These are phyloP conservation scores for Catharus bicknelli DNA, from an alignment of 2,113 vertebrate species.

Conservation along the genomic window DNA sequence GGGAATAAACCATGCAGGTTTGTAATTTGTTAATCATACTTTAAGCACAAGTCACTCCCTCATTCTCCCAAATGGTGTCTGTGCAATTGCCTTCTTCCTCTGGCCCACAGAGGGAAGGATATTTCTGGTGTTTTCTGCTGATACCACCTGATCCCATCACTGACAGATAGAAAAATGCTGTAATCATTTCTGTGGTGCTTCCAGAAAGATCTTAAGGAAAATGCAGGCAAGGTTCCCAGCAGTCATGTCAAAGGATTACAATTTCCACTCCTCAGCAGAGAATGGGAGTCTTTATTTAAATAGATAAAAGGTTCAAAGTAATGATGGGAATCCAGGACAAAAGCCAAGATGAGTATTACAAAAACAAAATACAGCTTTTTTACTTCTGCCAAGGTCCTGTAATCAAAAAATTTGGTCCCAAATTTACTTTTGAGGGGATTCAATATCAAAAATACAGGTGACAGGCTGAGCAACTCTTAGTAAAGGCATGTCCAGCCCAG, in stretches of 20 bases:
- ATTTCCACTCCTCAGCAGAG: neutral
- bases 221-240: neutral
- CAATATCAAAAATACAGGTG: conserved; percentile 4
- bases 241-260: neutral
- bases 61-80: neutral
- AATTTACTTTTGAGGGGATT: neutral
- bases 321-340: neutral
- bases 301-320: neutral
- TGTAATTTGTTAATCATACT: neutral
- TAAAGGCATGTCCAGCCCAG: neutral
- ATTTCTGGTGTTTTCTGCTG: neutral
- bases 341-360: neutral
- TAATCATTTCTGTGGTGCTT: neutral
- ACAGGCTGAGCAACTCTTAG: neutral
- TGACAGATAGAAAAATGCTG: neutral
- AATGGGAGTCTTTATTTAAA: neutral
- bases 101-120: fast-evolving
- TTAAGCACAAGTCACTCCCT: neutral
- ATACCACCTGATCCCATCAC: neutral
- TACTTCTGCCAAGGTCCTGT: neutral
- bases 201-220: neutral
- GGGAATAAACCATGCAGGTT: neutral
- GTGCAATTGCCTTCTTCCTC: neutral
- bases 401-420: neutral
- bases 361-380: neutral